Percentiles rank a stretch among this genome's conserved stretches.
These are phyloP conservation scores for Alexandromys fortis DNA, from an alignment of 2,113 vertebrate genomes.

Conservation along the genomic window DNA sequence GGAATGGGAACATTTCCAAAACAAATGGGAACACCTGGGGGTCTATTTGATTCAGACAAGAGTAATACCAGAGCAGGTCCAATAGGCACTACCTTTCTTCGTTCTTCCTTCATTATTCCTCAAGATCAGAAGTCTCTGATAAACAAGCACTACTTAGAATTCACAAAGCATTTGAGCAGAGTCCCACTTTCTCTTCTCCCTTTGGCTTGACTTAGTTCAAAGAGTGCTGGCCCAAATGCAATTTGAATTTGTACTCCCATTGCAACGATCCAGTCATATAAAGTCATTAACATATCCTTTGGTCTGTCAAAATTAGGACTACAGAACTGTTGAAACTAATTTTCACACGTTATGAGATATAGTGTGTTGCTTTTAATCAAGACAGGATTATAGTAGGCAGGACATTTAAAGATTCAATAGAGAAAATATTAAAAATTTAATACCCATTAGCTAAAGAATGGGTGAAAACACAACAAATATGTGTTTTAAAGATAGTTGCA, in stretches of 20 bases:
- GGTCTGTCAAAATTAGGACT: not conserved
- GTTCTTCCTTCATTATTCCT: not conserved
- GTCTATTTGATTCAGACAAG: not conserved
- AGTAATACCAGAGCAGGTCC: not conserved
- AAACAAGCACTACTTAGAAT: not conserved
- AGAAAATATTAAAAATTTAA: not conserved
- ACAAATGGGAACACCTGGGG: not conserved
- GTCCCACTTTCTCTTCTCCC: not conserved
- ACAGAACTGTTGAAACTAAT: not conserved
- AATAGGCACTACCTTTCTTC: rapidly evolving
- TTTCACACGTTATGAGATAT: not conserved
- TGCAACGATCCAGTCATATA: too few species aligned
- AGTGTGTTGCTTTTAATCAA: not conserved
- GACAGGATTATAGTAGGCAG: not conserved
- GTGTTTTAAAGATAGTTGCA: not conserved
- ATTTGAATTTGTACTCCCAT: not conserved
- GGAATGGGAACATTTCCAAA: not conserved
- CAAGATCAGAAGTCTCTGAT: not conserved
- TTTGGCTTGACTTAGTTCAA: not conserved
- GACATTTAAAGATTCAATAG: not conserved
- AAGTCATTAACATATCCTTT: not conserved
- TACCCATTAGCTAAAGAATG: not conserved
- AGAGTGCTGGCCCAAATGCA: not conserved
- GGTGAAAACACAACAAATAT: not conserved
- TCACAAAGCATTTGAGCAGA: not conserved